Base-by-base conservation (phyloP, 1,140 invertebrate species). In the Hermetia illucens region DNA sequence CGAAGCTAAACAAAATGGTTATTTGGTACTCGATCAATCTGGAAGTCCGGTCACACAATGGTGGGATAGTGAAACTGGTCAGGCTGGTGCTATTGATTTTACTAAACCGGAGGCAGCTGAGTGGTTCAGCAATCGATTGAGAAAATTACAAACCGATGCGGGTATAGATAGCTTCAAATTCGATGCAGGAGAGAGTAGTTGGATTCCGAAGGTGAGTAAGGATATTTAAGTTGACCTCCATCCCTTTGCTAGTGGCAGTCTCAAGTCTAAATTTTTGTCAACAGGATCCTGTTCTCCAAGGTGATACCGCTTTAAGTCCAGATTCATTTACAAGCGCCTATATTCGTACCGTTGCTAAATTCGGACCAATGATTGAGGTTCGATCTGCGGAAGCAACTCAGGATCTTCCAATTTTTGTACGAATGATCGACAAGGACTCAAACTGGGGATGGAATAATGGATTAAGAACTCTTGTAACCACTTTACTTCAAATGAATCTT, bases 91-190 rank as follows among this genome's bases (percentile, higher is more conserved):
- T 34, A 63, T 85, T 5, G 82, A 88, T 51, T 81, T 83, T 46
- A 82, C 81, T 0, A 83, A 83, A 47, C 47, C 65, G 0, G 60
- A 62, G 31, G 79, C 79, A 0, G 65, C 69, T 0, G 42, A 61
- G 4, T 90, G 85, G 85, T 90, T 74, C 67, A 50, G 64, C 0
- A 49, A 51, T 2, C 55, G 75, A 44, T 52, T 89, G 3, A 49
- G 62, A 19, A 47, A 50, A 4, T 40, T 90, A 2, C 55, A 72
- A 48, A 45, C 53, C 0, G 46, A 62, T 1, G 68, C 65, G 41
- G 76, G 74, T 0, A 74, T 93, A 15, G 77, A 82, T 50, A 75
- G 79, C 39, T 89, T 87, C 50, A 92, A 91, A 56, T 90, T 90
- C 51, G 88, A 92, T 56, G 87, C 81, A 3, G 87, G 87, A 16